A percentile compares a stretch with the other conserved stretches of the same genome.
Conservation (phyloP, 2,797 vertebrate genomes). For the Anomalospiza imberbis region DNA sequence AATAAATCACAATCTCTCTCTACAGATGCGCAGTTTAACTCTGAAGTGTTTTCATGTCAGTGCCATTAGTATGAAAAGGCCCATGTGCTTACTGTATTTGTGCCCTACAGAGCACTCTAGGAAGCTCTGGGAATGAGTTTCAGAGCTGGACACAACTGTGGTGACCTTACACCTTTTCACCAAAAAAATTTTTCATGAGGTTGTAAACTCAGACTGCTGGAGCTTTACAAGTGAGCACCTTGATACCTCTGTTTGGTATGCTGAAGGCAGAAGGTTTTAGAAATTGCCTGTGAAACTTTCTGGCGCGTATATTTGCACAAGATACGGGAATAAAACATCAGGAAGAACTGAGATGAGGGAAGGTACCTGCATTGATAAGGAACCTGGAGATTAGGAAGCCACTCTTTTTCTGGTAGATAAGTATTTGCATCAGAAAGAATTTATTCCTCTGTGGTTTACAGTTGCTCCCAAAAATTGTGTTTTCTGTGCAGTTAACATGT, state of each 20-base stretch:
- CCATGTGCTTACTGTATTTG: not conserved
- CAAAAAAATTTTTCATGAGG: not conserved
- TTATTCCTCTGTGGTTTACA: not conserved
- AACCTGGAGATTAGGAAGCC: not conserved
- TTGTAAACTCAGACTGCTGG: not conserved
- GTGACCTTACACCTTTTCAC: not conserved
- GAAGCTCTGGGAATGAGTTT: not conserved
- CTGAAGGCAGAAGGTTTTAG: not conserved
- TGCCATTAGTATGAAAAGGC: not conserved
- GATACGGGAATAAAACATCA: not conserved
- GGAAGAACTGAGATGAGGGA: not conserved
- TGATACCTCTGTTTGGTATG: accelerated
- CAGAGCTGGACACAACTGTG: not conserved
- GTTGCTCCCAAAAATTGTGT: not conserved
- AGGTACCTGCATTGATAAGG: not conserved
- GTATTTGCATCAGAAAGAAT: not conserved
- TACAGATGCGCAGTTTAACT: not conserved
- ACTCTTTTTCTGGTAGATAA: not conserved
- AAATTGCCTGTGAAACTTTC: not conserved
- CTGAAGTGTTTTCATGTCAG: not conserved
- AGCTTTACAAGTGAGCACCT: not conserved
- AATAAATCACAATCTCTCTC: not conserved
- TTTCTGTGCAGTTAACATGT: not conserved
- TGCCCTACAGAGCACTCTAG: not conserved
- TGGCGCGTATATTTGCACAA: not conserved